Base-by-base conservation (phyloP, 2,113 vertebrate genomes). In the Prinia subflava region DNA sequence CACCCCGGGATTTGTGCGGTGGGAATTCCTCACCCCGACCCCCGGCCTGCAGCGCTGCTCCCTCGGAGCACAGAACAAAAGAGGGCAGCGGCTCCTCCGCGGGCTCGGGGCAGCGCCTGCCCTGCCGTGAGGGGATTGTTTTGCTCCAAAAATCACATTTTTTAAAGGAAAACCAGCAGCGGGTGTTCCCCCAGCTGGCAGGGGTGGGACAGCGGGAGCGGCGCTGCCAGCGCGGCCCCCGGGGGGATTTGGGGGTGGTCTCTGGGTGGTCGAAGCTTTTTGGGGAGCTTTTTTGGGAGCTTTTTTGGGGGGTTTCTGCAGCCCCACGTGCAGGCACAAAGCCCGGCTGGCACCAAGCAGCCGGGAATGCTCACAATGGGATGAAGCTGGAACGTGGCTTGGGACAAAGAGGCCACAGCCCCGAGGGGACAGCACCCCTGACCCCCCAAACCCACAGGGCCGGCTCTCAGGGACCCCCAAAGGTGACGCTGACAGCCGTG, bases 1-100 rank as follows among this genome's bases (percentile, higher is more conserved):
- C 60, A 16, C 7, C 4, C 28, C 13, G 44, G 69, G 39, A 6
- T 55, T 31, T 53, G 28, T 2, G 37, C 53, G 4, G 19, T 0
- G 23, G 47, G 50, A 44, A 44, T 24, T 25, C 44, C 91, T 67
- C 60, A 16, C 7, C 4, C 8, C 42, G 44, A 18, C 44, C 44
- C 44, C 33, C 0, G 11, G 55, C 24, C 41, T 65, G n/a, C 8
- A 21, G 64, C 19, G 49, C 55, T 31, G 88, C 84, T 77, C 2
- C 33, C 50, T 10, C 33, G n/a, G 19, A 49, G 77, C 87, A 22
- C 67, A 89, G 96, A 91, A 95, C 96, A 95, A 92, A 94, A 96
- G 91, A 89, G 93, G 68, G 83, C 79, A 41, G n/a, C 4, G 6
- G 89, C 70, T 85, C 39, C 39, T 39, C 39, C 39, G 39, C 39